phyloP scores from a whole-genome alignment of 2,797 vertebrate genomes.

The Pangasius larnaudii region DNA sequence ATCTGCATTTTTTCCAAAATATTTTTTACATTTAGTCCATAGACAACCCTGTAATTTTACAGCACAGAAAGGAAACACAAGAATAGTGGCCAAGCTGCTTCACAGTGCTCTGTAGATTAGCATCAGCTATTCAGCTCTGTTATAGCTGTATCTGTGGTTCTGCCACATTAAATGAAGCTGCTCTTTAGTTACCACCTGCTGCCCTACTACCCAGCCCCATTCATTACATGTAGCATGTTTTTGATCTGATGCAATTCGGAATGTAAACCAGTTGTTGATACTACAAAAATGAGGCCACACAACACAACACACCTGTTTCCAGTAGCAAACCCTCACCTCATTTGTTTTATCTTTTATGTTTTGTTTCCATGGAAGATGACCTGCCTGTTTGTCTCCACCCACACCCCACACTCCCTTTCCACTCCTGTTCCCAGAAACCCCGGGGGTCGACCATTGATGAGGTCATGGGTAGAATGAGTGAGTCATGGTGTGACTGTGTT shows the following conservation, averaged over 20 bases:
- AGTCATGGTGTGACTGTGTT: constrained; percentile 48
- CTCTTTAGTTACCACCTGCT: background rate
- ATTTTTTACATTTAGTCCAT: background rate
- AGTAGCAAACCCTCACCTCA: constrained; percentile 23
- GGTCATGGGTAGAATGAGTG: constrained; percentile 55
- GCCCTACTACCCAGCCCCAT: background rate
- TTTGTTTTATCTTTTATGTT: constrained; percentile 52
- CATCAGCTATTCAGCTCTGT: background rate
- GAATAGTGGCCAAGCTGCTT: background rate
- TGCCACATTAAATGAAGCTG: background rate
- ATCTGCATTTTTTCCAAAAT: background rate
- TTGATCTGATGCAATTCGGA: background rate
- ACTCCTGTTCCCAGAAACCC: constrained; percentile 50
- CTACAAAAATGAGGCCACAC: constrained; percentile 6
- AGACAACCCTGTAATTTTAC: background rate
- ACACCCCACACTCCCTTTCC: constrained; percentile 42
- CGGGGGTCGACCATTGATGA: constrained; percentile 29
- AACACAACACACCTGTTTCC: constrained; percentile 50
- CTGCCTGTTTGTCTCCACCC: constrained; percentile 38
- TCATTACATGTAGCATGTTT: background rate
- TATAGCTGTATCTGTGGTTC: background rate
- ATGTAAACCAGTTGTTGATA: background rate
- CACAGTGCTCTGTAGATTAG: background rate
- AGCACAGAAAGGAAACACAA: background rate
- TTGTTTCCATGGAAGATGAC: constrained; percentile 45